These are phyloP conservation scores for Callimorpha dominula DNA, from an alignment of 2,888 invertebrate genomes.

Conservation along the genomic window DNA sequence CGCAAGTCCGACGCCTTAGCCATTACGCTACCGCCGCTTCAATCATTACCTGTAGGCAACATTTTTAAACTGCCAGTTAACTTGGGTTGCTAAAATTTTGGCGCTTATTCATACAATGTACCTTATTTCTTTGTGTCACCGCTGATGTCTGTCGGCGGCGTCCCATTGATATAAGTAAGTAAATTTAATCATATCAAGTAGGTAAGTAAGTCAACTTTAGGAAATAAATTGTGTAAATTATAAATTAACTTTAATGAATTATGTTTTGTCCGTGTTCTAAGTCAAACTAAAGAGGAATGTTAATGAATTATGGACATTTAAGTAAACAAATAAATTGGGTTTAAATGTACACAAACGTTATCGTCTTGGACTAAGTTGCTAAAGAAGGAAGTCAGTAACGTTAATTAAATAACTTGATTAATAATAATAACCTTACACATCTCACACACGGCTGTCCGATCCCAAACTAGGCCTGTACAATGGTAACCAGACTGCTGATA, in stretches of 20 bases:
- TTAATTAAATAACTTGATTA: constrained; percentile 8
- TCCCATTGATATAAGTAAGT: not conserved
- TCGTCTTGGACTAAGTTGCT: not conserved
- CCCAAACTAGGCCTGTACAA: too few species aligned
- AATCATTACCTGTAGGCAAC: too few species aligned
- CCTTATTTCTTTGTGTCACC: not conserved
- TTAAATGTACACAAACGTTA: constrained; percentile 21
- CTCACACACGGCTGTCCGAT: too few species aligned
- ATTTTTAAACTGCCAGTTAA: too few species aligned
- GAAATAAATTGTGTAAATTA: not conserved
- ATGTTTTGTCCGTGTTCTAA: not conserved
- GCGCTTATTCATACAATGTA: not conserved
- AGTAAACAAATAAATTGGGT: not conserved
- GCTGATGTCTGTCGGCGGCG: too few species aligned
- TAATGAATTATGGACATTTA: not conserved
- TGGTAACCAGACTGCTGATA: too few species aligned
- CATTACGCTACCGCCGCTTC: too few species aligned
- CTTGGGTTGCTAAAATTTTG: not conserved
- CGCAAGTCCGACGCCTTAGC: too few species aligned
- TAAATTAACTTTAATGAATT: not conserved
- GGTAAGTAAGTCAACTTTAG: not conserved
- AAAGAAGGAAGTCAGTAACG: constrained; percentile 11
- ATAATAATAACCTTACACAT: not conserved
- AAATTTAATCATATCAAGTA: not conserved
- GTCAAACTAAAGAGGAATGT: not conserved